Evolutionary conservation across 2,113 vertebrate genomes (phyloP).

Genomic region (Oreamnos americanus): DNA sequence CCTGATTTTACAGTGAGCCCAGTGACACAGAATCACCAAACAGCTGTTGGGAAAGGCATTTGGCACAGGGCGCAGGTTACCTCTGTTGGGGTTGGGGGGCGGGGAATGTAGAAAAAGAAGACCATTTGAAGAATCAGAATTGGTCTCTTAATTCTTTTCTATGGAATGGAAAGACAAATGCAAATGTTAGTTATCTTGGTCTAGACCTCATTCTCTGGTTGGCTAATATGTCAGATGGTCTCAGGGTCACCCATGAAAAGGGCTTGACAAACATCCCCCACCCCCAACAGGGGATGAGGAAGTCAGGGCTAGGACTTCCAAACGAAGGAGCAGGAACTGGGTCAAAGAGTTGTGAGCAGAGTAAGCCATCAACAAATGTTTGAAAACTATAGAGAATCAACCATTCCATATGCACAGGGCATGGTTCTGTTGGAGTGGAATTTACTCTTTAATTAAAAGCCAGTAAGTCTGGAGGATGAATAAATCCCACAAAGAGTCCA

Average conservation of each 20-base stretch:
- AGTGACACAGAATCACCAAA: slow-evolving; percentile 40
- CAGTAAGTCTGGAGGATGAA: background rate
- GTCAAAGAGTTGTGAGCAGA: background rate
- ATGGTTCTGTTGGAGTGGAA: background rate
- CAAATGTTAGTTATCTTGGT: slow-evolving; percentile 34
- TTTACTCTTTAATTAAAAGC: background rate
- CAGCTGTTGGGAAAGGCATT: slow-evolving; percentile 63
- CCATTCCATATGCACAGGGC: background rate
- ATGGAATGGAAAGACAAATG: slow-evolving; percentile 36
- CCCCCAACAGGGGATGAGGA: background rate
- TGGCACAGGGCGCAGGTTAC: slow-evolving; percentile 49
- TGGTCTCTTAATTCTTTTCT: slow-evolving; percentile 60
- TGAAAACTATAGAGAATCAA: background rate
- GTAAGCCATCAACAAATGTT: background rate
- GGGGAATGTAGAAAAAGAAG: background rate
- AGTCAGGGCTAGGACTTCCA: background rate
- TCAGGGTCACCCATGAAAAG: background rate
- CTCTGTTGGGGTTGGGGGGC: background rate
- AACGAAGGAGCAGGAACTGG: background rate
- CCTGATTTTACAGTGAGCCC: slow-evolving; percentile 70
- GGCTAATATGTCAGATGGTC: slow-evolving; percentile 59
- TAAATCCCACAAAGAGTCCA: background rate
- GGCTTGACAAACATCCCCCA: background rate
- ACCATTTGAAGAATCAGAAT: slow-evolving; percentile 58
- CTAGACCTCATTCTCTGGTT: slow-evolving; percentile 15